A percentile compares a stretch with the other conserved stretches of the same genome.
Evolutionary conservation across 2,113 vertebrate species (phyloP).

Genomic region (Varanus komodoensis): DNA sequence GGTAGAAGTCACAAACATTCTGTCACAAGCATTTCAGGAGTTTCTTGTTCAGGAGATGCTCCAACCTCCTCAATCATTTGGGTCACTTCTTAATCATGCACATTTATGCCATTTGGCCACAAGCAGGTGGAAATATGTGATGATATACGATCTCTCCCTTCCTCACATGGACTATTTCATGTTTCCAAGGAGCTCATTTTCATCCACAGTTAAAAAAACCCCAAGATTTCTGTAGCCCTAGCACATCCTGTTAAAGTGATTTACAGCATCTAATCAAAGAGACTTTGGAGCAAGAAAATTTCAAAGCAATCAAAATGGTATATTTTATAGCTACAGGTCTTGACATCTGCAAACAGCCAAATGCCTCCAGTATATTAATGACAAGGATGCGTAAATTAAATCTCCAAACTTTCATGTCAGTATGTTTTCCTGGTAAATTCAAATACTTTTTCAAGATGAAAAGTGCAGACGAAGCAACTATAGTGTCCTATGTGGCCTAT

Average conservation of each 20-base stretch:
- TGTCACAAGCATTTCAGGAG: not conserved
- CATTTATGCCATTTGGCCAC: not conserved
- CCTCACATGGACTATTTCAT: not conserved
- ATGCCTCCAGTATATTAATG: conserved; percentile 53
- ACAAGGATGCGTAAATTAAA: conserved; percentile 55
- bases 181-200: not conserved
- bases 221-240: conserved; percentile 49
- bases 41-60: no score
- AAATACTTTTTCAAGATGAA: conserved; percentile 26
- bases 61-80: not conserved
- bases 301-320: conserved; percentile 57
- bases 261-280: conserved; percentile 57
- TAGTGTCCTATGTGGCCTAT: not conserved
- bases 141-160: not conserved
- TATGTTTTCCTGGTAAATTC: conserved; percentile 25
- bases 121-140: not conserved
- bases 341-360: conserved; percentile 61
- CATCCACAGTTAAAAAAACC: conserved; percentile 6
- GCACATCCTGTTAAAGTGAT: conserved; percentile 59
- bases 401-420: conserved; percentile 10
- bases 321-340: conserved; percentile 63
- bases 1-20: not conserved
- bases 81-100: not conserved
- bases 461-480: not conserved
- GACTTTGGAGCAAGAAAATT: conserved; percentile 50